Conservation (phyloP, 2,797 vertebrate species). For the Cercopithecus diana region DNA sequence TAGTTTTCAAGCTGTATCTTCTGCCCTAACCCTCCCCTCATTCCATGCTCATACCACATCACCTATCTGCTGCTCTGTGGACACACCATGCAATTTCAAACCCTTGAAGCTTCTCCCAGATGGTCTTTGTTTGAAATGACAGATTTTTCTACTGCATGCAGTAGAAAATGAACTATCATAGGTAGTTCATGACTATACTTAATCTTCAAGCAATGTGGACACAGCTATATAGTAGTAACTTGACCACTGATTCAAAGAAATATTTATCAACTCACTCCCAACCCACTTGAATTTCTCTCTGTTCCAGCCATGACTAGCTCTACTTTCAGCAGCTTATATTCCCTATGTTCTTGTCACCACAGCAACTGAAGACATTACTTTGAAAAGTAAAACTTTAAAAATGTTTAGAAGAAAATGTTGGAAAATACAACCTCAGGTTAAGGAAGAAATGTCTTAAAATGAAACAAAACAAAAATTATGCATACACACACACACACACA, state of each 20-base stretch:
- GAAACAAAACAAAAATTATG: neutral
- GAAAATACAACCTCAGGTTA: neutral
- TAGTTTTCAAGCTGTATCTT: neutral
- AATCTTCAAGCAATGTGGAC: neutral
- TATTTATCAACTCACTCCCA: neutral
- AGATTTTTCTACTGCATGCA: neutral
- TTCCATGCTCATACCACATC: neutral
- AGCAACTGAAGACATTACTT: neutral
- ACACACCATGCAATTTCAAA: neutral
- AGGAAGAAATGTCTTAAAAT: neutral
- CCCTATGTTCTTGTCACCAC: neutral
- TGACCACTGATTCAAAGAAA: neutral
- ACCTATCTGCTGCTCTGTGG: neutral
- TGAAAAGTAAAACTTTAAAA: neutral
- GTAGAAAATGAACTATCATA: too few species aligned
- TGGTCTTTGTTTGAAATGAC: neutral
- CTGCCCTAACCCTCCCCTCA: neutral
- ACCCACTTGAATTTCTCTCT: neutral
- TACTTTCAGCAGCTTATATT: neutral
- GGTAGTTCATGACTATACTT: neutral
- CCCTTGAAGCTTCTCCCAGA: neutral
- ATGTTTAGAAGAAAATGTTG: conserved; percentile 19
- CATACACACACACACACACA: neutral
- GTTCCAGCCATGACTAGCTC: neutral
- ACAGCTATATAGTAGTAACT: neutral